Conservation (phyloP, 2,888 invertebrate genomes). For the Lithosia quadra region DNA sequence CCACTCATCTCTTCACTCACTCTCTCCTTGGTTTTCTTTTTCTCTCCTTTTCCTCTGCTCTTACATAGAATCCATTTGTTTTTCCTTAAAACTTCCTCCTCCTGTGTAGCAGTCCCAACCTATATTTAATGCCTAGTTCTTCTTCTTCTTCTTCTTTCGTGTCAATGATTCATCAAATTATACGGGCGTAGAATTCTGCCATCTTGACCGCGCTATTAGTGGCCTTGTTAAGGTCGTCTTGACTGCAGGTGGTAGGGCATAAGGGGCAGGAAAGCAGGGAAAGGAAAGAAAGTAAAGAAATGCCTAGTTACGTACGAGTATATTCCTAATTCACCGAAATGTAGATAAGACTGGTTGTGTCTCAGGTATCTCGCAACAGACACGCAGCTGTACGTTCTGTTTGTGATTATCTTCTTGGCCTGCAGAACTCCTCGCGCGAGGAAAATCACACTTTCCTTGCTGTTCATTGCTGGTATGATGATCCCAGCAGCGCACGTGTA, state of each 20-base stretch:
- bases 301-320: no score
- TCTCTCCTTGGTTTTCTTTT: background rate
- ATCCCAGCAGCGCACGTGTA: slow-evolving; percentile 36
- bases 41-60: no score
- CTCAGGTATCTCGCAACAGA: slow-evolving; percentile 62
- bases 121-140: no score
- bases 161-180: no score
- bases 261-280: no score
- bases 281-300: no score
- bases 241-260: no score
- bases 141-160: no score
- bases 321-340: background rate
- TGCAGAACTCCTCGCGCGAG: slow-evolving; percentile 29
- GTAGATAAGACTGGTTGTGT: background rate
- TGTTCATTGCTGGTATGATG: slow-evolving; percentile 38
- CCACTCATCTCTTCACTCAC: no score
- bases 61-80: background rate
- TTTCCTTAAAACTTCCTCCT: background rate
- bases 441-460: slow-evolving; percentile 30
- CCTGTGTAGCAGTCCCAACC: background rate
- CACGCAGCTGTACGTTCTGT: slow-evolving; percentile 55
- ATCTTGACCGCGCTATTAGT: no score
- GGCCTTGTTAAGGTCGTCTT: no score
- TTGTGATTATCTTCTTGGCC: slow-evolving; percentile 45
- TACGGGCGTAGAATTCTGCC: no score